These are phyloP conservation scores for Metalampra italica DNA, from an alignment of 2,888 invertebrate species.

Conservation along the genomic window DNA sequence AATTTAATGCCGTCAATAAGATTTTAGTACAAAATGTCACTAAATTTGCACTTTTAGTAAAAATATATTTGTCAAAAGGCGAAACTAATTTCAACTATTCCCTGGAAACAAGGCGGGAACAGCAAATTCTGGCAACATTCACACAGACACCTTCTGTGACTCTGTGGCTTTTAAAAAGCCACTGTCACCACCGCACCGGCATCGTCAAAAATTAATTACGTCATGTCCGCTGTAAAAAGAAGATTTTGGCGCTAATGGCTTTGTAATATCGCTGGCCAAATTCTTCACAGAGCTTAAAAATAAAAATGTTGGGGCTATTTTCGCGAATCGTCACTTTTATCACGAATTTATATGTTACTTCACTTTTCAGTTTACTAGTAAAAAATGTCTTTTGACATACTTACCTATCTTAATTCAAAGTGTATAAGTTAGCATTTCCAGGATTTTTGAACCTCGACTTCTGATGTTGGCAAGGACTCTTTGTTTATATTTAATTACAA, in stretches of 20 bases:
- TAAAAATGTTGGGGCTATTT: background rate
- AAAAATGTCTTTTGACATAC: too few species aligned
- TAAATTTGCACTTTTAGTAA: background rate
- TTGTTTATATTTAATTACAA: too few species aligned
- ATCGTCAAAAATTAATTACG: constrained; percentile 70
- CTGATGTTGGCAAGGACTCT: too few species aligned
- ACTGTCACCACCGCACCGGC: constrained; percentile 54
- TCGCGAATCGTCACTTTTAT: background rate
- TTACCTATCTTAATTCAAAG: too few species aligned
- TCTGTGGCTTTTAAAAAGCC: constrained; percentile 57
- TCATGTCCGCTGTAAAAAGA: constrained; percentile 41
- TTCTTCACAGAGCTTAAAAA: constrained; percentile 17
- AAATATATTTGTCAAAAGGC: background rate
- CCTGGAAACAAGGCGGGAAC: too few species aligned
- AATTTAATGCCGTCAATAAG: background rate
- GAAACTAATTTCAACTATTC: background rate
- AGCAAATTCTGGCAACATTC: constrained; percentile 1
- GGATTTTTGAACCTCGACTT: too few species aligned
- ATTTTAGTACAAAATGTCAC: background rate
- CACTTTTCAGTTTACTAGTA: too few species aligned
- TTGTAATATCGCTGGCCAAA: constrained; percentile 35
- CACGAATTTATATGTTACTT: too few species aligned
- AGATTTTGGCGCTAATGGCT: constrained; percentile 47
- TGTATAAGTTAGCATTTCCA: too few species aligned
- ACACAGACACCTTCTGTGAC: constrained; percentile 52